Evolutionary conservation across 2,797 vertebrate genomes (phyloP).

Genomic region (Phyllotis vaccarum): DNA sequence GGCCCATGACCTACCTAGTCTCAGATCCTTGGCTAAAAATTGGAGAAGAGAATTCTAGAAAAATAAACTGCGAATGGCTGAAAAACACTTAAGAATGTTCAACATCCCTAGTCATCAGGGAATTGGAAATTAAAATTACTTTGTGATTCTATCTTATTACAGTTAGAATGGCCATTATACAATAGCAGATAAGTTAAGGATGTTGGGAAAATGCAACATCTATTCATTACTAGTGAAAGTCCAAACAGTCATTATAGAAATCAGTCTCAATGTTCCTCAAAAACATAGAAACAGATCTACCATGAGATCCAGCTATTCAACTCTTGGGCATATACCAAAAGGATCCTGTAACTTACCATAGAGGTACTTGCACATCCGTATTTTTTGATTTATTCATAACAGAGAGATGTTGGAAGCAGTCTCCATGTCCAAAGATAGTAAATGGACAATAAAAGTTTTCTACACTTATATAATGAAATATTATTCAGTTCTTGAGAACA

Average conservation of each 20-base stretch:
- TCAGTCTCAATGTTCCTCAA: not conserved
- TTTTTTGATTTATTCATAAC: not conserved
- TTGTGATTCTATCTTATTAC: not conserved
- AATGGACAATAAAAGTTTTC: not conserved
- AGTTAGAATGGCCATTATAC: not conserved
- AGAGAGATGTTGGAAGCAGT: not conserved
- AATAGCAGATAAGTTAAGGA: not conserved
- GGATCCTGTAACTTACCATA: not conserved
- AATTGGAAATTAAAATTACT: not conserved
- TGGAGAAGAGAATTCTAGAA: not conserved
- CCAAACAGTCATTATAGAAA: not conserved
- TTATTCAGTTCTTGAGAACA: not conserved
- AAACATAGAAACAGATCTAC: not conserved
- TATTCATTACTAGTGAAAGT: not conserved
- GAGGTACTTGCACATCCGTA: not conserved
- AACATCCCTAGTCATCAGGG: not conserved
- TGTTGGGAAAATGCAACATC: too few relatives aligned
- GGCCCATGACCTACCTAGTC: not conserved
- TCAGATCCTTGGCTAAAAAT: not conserved
- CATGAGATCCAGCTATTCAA: not conserved
- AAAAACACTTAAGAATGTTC: not conserved
- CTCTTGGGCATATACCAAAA: not conserved
- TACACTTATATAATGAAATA: not conserved
- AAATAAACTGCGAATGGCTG: not conserved
- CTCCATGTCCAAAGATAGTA: not conserved